Base-by-base conservation (phyloP, 2,888 invertebrate genomes). In the Plagodis dolabraria region DNA sequence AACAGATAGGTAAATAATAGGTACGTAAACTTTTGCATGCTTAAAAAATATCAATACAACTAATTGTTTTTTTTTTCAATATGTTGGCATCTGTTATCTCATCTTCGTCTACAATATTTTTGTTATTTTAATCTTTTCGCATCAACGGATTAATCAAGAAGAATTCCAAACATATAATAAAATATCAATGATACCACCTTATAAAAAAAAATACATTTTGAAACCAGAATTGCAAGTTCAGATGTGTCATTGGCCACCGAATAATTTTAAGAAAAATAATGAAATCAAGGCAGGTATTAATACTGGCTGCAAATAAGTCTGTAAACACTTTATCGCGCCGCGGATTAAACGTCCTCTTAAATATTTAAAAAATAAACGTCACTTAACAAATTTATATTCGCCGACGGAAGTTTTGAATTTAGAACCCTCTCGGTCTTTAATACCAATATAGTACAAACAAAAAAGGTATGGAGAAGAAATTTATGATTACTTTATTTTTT, bases 321-420 rank as follows among this genome's bases (percentile, higher is more conserved):
- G 85, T 82, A 86, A 83, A 79, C 85, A 83, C 80, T 88, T 88
- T 88, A 88, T 86, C 87, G 83, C 74, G 64, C 67, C 64, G 62
- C 64, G 62, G 74, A 70, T 63, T 74, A 74, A 76, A 75, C 75
- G 80, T 80, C 80, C 77, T 70, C 79, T 83, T 85, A 83, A 83
- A 82, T 89, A 82, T 82, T 75, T 69, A 80, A 85, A 82, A 36
- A 84, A 83, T 80, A 77, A 83, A 82, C 70, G 68, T 71, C 60
- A 50, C 48, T 64, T 65, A 68, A 76, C 78, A 76, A 79, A 79
- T 81, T 81, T 83, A 76, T 79, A 74, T 68, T 62, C 70, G 63
- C 67, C 71, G 70, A 72, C 71, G 69, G 67, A 74, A 76, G 78
- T 81, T 85, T 83, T 83, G 82, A 82, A 78, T 81, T 83, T 74